phyloP scores from a whole-genome alignment of 2,888 invertebrate species.

The Ferdinandea cuprea region DNA sequence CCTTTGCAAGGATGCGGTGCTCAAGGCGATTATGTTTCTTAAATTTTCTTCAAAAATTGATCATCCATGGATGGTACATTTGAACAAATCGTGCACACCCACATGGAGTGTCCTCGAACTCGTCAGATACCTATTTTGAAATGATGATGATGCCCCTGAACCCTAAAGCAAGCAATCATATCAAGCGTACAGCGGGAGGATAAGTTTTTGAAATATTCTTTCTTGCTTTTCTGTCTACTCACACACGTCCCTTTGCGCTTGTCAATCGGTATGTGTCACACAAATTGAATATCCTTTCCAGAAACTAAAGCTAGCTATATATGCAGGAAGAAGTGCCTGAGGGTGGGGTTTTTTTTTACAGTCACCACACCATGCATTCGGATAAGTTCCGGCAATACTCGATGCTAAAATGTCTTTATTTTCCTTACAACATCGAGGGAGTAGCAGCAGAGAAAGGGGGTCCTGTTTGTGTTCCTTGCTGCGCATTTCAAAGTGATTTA shows the following conservation, averaged over 20 bases:
- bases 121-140: too few relatives aligned
- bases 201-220: background rate
- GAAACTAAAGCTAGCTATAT: background rate
- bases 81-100: too few relatives aligned
- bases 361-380: background rate
- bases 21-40: too few relatives aligned
- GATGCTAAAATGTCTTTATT: background rate
- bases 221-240: too few relatives aligned
- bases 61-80: too few relatives aligned
- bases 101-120: too few relatives aligned
- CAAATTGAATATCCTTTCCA: conserved; percentile 6
- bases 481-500: too few relatives aligned
- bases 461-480: background rate
- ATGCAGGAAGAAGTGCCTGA: background rate
- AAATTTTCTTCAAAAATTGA: too few relatives aligned
- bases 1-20: too few relatives aligned
- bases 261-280: background rate
- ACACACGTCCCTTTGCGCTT: background rate
- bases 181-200: background rate
- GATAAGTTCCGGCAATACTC: background rate
- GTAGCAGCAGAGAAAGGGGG: too few relatives aligned
- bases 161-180: background rate
- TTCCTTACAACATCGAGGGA: too few relatives aligned
- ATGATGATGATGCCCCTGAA: background rate
- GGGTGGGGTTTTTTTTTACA: background rate